phyloP scores from a whole-genome alignment of 2,113 vertebrate species.

The Austrofundulus limnaeus region DNA sequence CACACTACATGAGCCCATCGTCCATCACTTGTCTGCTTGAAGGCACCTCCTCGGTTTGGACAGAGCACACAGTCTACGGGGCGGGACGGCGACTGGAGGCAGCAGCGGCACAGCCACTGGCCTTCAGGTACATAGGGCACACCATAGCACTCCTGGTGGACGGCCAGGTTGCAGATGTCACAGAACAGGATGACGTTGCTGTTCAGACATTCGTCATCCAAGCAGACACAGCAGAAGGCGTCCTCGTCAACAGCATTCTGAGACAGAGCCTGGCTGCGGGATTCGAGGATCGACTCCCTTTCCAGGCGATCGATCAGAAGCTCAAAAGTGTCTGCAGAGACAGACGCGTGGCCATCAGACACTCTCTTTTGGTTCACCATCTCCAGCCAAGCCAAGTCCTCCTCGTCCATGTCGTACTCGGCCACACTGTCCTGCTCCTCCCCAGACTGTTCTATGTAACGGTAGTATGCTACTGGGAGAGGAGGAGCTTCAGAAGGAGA shows the following conservation, averaged over 20 bases:
- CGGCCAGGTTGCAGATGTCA: slow-evolving; percentile 96
- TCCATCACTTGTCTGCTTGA: slow-evolving; percentile 97
- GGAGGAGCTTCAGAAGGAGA: slow-evolving; percentile 80
- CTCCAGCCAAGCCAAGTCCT: slow-evolving; percentile 95
- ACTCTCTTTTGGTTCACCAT: slow-evolving; percentile 94
- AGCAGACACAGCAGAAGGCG: slow-evolving; percentile 95
- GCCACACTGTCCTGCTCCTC: slow-evolving; percentile 91
- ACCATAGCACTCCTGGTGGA: slow-evolving; percentile 97
- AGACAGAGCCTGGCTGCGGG: slow-evolving; percentile 86
- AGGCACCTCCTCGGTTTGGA: slow-evolving; percentile 95
- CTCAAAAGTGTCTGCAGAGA: slow-evolving; percentile 91
- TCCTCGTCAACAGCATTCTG: slow-evolving; percentile 92
- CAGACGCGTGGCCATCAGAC: slow-evolving; percentile 85
- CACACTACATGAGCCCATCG: slow-evolving; percentile 97
- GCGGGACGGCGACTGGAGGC: slow-evolving; percentile 92
- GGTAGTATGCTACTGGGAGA: slow-evolving; percentile 87
- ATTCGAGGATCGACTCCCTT: slow-evolving; percentile 93
- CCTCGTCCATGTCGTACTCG: slow-evolving; percentile 98
- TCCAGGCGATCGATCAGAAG: slow-evolving; percentile 92
- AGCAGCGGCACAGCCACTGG: slow-evolving; percentile 98
- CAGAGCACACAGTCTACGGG: slow-evolving; percentile 97
- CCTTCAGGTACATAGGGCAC: slow-evolving; percentile 97
- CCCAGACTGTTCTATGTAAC: slow-evolving; percentile 86
- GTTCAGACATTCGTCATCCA: slow-evolving; percentile 97
- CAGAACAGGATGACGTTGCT: slow-evolving; percentile 98